A percentile compares a stretch with the other conserved stretches of the same genome.
These are phyloP conservation scores for Phylloscopus collybita DNA, from an alignment of 2,797 vertebrate species.

Conservation along the genomic window DNA sequence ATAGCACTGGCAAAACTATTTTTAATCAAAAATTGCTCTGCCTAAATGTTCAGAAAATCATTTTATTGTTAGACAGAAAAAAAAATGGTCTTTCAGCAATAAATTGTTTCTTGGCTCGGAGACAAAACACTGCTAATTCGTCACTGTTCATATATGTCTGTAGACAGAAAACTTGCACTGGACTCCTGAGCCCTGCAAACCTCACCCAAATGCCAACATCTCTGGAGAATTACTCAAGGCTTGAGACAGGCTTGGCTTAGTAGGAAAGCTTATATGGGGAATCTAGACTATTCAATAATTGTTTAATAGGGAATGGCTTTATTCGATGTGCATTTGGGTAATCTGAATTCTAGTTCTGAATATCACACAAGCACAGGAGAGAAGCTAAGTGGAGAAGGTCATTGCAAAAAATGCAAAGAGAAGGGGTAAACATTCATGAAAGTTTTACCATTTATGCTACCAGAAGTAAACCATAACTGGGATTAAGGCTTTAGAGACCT, in stretches of 20 bases:
- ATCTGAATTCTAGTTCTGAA: not conserved
- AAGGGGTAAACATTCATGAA: not conserved
- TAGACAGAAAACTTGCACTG: not conserved
- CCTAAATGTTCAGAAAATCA: slow-evolving; percentile 39
- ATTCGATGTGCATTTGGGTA: not conserved
- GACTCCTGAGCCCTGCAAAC: not conserved
- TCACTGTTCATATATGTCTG: not conserved
- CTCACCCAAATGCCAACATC: not conserved
- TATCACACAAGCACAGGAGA: not conserved
- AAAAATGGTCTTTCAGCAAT: not conserved
- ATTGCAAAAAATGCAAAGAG: not conserved
- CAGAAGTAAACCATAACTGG: not conserved
- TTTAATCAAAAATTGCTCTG: slow-evolving; percentile 38
- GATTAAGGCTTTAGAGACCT: not conserved
- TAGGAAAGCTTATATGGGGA: not conserved
- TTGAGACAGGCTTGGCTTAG: not conserved
- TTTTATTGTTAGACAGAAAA: slow-evolving; percentile 18
- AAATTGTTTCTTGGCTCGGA: slow-evolving; percentile 24
- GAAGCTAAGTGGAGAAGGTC: not conserved
- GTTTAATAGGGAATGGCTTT: not conserved
- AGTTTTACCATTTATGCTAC: not conserved
- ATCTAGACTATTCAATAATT: not conserved
- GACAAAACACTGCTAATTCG: slow-evolving; percentile 26
- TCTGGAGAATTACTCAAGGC: not conserved
- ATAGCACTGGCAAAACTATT: not conserved